Evolutionary conservation across 2,888 invertebrate genomes (phyloP), one percentile per base, ranked within the genome.

Genomic region (Tinea semifulvella): DNA sequence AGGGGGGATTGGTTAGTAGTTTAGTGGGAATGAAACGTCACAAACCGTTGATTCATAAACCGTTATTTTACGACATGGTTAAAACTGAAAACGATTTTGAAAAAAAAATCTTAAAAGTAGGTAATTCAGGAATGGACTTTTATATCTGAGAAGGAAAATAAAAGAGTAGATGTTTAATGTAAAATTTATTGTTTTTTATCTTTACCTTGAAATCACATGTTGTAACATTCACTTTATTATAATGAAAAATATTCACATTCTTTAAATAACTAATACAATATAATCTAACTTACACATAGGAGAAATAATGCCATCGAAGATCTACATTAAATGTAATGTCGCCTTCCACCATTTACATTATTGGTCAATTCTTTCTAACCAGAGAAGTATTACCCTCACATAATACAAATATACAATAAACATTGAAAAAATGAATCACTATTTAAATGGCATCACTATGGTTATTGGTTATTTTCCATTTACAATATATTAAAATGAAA

Each of bases 171-270:
- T 49, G 48, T 56, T 67, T 77, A 67, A 72, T 82, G 81, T 80
- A 82, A 82, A 82, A 85, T 85, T 85, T 81, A 82, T 81, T 77
- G 68, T 70, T 73, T 76, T n/a, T n/a, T n/a, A n/a, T n/a, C 74
- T 68, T 79, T 82, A 82, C 84, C 82, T 82, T 84, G 79, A 82
- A 82, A 83, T 83, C 77, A 81, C 80, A 82, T 80, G 75, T 79
- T 72, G 73, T 79, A 81, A 80, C 84, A 84, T 84, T 85, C 82
- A 85, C 84, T 65, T 84, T 81, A 77, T 75, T 80, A 68, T 67
- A 83, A 84, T 84, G 85, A 84, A 83, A 84, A 83, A 84, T 84
- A 84, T 84, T 85, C 84, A 85, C 85, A 85, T 83, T 40, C 81
- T 83, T 84, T 77, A 76, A 80, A 81, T 83, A 83, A 83, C 27